phyloP scores from a whole-genome alignment of 2,888 invertebrate species.

The Carcina quercana region DNA sequence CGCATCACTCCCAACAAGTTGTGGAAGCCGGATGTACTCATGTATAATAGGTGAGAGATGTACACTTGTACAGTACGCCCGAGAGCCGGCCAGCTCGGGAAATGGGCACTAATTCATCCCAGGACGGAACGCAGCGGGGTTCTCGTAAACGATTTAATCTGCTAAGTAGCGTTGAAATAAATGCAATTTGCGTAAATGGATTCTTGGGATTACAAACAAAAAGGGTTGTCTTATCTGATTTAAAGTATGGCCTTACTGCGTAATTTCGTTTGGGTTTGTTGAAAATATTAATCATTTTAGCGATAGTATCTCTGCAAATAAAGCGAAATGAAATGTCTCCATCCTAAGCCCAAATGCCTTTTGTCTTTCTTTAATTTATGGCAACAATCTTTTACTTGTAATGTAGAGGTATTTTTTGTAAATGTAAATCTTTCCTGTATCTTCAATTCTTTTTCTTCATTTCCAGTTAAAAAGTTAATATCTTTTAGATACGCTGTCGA shows the following conservation, averaged over 20 bases:
- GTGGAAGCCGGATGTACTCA: slow-evolving; percentile 99
- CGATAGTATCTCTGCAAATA: too few relatives aligned
- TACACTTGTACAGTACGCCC: neutral
- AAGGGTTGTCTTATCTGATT: slow-evolving; percentile 3
- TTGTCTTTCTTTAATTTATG: too few relatives aligned
- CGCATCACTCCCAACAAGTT: slow-evolving; percentile 95
- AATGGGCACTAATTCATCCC: neutral
- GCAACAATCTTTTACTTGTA: too few relatives aligned
- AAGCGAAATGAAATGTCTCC: too few relatives aligned
- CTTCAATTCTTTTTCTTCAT: too few relatives aligned
- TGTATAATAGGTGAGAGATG: slow-evolving; percentile 95
- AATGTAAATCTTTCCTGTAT: too few relatives aligned
- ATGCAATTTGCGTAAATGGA: slow-evolving; percentile 6
- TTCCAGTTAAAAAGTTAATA: too few relatives aligned
- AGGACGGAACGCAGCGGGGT: neutral
- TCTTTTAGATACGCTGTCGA: too few relatives aligned
- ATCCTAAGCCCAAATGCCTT: too few relatives aligned
- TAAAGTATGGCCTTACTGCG: neutral
- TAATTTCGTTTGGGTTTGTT: too few relatives aligned
- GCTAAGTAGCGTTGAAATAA: neutral
- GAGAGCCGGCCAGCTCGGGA: neutral
- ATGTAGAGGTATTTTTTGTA: too few relatives aligned
- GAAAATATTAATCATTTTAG: too few relatives aligned
- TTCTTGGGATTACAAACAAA: slow-evolving; percentile 2
- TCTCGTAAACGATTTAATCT: slow-evolving; percentile 1